Percentiles rank a stretch among this genome's conserved stretches.
Conservation (phyloP, 1,140 invertebrate genomes). For the Diorhabda sublineata region DNA sequence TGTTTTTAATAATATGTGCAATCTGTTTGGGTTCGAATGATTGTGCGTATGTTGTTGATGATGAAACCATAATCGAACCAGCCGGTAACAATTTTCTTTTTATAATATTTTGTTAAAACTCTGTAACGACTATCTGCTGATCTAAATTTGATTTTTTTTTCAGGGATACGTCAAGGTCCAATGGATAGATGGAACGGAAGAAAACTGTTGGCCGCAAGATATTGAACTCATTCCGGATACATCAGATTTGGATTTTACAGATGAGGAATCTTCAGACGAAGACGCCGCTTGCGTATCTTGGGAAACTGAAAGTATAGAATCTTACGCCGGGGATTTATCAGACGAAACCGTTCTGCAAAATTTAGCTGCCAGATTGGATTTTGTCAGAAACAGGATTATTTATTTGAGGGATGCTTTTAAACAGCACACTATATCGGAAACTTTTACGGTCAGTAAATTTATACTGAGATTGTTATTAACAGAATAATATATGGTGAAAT, state of each 20-base stretch:
- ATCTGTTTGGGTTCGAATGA: too few relatives aligned
- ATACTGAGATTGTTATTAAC: conserved; percentile 4
- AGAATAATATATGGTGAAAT: background rate
- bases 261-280: conserved; percentile 53
- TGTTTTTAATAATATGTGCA: too few relatives aligned
- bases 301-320: conserved; percentile 75
- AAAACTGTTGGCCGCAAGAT: conserved; percentile 84
- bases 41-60: too few relatives aligned
- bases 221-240: conserved; percentile 41
- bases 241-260: conserved; percentile 60
- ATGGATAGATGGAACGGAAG: conserved; percentile 82
- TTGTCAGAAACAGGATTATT: conserved; percentile 40
- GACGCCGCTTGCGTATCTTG: conserved; percentile 57
- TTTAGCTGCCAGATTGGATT: conserved; percentile 43
- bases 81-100: too few relatives aligned
- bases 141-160: background rate
- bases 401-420: conserved; percentile 42
- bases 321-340: conserved; percentile 41
- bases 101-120: too few relatives aligned
- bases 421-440: conserved; percentile 36
- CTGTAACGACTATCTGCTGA: too few relatives aligned
- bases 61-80: too few relatives aligned
- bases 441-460: conserved; percentile 36
- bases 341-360: conserved; percentile 42
- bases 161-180: conserved; percentile 66